Evolutionary conservation across 2,888 invertebrate species (phyloP).

Genomic region (Phengaris arion): DNA sequence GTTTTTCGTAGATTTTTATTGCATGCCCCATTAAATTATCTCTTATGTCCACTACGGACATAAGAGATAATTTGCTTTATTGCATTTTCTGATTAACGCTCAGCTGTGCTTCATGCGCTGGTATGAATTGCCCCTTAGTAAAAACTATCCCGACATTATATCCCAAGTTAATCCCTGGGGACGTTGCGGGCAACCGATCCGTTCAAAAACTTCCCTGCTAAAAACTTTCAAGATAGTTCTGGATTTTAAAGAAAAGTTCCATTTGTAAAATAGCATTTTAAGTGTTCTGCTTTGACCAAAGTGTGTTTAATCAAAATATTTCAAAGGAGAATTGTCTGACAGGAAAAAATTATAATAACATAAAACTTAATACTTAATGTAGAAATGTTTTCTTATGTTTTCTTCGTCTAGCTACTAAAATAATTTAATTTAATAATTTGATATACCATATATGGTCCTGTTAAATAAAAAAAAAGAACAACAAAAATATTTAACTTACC

Average conservation of each 20-base stretch:
- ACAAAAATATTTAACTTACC: no score
- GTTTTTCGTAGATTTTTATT: no score
- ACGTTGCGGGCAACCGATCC: conserved; percentile 11
- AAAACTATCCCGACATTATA: conserved; percentile 14
- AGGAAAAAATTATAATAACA: neutral
- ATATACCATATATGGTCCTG: no score
- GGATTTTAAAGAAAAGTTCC: conserved; percentile 14
- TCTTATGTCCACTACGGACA: no score
- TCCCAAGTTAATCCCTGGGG: conserved; percentile 15
- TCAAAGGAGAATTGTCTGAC: neutral
- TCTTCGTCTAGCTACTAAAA: neutral
- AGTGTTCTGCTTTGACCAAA: conserved; percentile 1
- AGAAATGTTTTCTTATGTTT: neutral
- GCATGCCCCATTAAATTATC: no score
- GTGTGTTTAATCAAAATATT: neutral
- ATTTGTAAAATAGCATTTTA: conserved; percentile 13
- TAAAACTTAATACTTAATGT: neutral
- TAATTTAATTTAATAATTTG: no score
- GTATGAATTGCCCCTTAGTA: neutral
- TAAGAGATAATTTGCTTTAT: no score
- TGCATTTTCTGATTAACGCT: neutral
- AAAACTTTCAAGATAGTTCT: conserved; percentile 14
- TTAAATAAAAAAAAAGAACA: no score
- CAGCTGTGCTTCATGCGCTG: neutral
- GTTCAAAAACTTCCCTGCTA: conserved; percentile 15